phyloP scores from a whole-genome alignment of 2,888 invertebrate species.

The Zygaena filipendulae region DNA sequence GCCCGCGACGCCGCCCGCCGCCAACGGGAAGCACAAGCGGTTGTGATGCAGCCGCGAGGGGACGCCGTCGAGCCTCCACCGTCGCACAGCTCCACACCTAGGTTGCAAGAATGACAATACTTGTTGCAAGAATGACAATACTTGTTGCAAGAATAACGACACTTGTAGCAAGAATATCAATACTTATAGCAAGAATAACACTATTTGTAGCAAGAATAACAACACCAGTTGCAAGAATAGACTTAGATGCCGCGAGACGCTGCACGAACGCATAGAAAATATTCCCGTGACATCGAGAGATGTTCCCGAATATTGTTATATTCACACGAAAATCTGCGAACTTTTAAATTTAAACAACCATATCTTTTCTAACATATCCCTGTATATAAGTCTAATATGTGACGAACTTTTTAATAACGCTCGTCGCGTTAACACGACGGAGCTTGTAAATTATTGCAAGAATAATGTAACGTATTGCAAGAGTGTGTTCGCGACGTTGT shows the following conservation, averaged over 20 bases:
- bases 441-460: not conserved
- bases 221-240: not conserved
- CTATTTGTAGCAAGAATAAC: not conserved
- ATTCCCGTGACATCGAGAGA: too few species aligned
- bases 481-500: too few species aligned
- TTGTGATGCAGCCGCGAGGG: constrained; percentile 56
- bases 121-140: not conserved
- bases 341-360: too few species aligned
- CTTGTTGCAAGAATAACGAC: not conserved
- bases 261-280: too few species aligned
- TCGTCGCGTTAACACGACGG: not conserved
- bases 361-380: not conserved
- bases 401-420: not conserved
- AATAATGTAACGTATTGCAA: not conserved
- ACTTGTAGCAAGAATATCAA: not conserved
- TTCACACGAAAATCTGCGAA: too few species aligned
- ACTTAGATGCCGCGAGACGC: too few species aligned
- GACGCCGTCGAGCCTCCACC: not conserved
- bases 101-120: not conserved
- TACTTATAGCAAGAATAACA: not conserved
- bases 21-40: constrained; percentile 72
- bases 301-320: too few species aligned
- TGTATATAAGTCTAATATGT: not conserved
- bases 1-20: constrained; percentile 33
- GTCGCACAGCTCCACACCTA: not conserved